These are phyloP conservation scores for Acrossocheilus wenchowensis DNA, from an alignment of 2,797 vertebrate genomes.

Conservation along the genomic window DNA sequence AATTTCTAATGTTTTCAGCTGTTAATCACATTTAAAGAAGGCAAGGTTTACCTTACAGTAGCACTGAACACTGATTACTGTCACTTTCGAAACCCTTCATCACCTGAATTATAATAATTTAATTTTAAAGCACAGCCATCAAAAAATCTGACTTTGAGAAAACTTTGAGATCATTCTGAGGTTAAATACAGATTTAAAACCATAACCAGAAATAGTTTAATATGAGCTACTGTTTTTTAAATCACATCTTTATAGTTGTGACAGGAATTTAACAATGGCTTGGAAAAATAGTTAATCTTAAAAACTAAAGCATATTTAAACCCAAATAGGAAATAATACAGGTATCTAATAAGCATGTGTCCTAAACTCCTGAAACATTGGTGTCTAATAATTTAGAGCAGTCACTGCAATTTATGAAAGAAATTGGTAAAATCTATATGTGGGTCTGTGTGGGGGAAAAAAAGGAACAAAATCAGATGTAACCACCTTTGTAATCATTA, in stretches of 20 bases:
- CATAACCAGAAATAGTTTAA: background rate
- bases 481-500: background rate
- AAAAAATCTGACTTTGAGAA: too few species aligned
- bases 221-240: background rate
- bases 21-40: too few species aligned
- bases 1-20: too few species aligned
- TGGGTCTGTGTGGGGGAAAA: too few species aligned
- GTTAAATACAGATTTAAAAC: background rate
- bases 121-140: too few species aligned
- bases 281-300: background rate
- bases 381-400: background rate
- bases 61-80: too few species aligned
- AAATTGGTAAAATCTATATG: too few species aligned
- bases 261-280: background rate
- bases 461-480: too few species aligned
- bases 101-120: background rate
- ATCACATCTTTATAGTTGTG: background rate
- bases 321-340: background rate
- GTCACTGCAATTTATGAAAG: background rate
- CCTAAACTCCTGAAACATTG: background rate
- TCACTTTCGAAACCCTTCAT: too few species aligned
- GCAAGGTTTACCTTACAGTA: too few species aligned
- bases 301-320: background rate
- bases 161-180: too few species aligned
- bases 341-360: background rate